Conservation (phyloP, 92 coral and sea anemone genomes). For the Scolanthus callimorphus region DNA sequence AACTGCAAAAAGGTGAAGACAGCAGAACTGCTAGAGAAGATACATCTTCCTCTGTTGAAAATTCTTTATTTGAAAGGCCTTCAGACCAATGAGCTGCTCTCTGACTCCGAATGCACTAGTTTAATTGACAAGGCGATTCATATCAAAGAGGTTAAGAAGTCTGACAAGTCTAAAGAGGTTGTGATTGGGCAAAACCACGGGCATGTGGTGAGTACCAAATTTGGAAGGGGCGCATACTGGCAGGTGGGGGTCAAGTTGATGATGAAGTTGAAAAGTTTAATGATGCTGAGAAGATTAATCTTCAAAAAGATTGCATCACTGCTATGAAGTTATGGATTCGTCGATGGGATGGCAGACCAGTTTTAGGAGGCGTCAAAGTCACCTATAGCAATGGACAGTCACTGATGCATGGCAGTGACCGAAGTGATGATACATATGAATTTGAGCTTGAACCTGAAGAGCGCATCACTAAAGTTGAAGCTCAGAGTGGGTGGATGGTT, state of each 20-base stretch:
- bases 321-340: conserved; percentile 95
- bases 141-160: conserved; percentile 6
- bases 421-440: conserved; percentile 24
- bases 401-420: conserved; percentile 57
- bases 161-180: conserved; percentile 5
- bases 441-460: conserved; percentile 72
- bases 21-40: conserved; percentile 41
- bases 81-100: conserved; percentile 8
- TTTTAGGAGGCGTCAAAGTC: conserved; percentile 76
- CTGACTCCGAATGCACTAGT: conserved; percentile 8
- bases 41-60: conserved; percentile 59
- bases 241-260: conserved; percentile 39
- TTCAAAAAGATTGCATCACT: conserved; percentile 27
- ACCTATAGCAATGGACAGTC: conserved; percentile 53
- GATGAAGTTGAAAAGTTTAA: conserved; percentile 32
- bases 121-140: conserved; percentile 41
- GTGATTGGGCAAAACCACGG: conserved; percentile 56
- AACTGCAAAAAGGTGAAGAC: conserved; percentile 22
- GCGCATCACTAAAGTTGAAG: conserved; percentile 59
- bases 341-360: conserved; percentile 79
- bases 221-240: conserved; percentile 48
- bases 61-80: conserved; percentile 35
- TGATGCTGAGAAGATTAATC: conserved; percentile 13
- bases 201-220: conserved; percentile 38
- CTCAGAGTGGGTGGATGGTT: conserved; percentile 78